Evolutionary conservation across 1,140 invertebrate genomes (phyloP), one percentile per base, ranked within the genome.

Genomic region (Pissodes strobi): DNA sequence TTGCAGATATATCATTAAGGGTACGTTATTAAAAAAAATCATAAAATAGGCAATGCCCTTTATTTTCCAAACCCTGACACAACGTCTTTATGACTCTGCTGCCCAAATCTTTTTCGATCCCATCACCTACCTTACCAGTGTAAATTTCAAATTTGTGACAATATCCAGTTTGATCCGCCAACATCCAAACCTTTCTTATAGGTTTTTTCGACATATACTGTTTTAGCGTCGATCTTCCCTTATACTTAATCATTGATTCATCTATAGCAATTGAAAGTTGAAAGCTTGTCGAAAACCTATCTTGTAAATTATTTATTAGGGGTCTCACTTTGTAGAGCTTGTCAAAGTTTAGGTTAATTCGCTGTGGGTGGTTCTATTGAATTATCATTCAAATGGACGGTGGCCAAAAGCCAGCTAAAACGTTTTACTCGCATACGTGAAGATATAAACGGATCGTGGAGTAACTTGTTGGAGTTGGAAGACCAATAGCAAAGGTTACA

Each of bases 101-200:
- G 55, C 76, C 78, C 66, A 80, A 56, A 72, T 18, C 67, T 37
- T 58, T n/a, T n/a, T n/a, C n/a, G n/a, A n/a, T n/a, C n/a, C n/a
- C n/a, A n/a, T n/a, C n/a, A n/a, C n/a, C n/a, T n/a, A n/a, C n/a
- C n/a, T n/a, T n/a, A n/a, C n/a, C n/a, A n/a, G n/a, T n/a, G n/a
- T n/a, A n/a, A n/a, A n/a, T 76, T 66, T 74, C 72, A 71, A 80
- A 81, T 60, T 77, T 75, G 46, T 72, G 74, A 52, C 78, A 76
- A 67, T 79, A 82, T 23, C 79, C 60, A 37, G n/a, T 15, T 30
- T 64, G 21, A 38, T 67, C 61, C 4, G 61, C 60, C 9, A 67
- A 41, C 43, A 64, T 30, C 77, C 77, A 81, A 46, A 77, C 60
- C 71, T 77, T 80, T n/a, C n/a, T 81, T 63, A 78, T 79, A 21